Percentiles rank a stretch among this genome's conserved stretches.
phyloP scores from a whole-genome alignment of 2,888 invertebrate genomes.

The Gibbula magus region DNA sequence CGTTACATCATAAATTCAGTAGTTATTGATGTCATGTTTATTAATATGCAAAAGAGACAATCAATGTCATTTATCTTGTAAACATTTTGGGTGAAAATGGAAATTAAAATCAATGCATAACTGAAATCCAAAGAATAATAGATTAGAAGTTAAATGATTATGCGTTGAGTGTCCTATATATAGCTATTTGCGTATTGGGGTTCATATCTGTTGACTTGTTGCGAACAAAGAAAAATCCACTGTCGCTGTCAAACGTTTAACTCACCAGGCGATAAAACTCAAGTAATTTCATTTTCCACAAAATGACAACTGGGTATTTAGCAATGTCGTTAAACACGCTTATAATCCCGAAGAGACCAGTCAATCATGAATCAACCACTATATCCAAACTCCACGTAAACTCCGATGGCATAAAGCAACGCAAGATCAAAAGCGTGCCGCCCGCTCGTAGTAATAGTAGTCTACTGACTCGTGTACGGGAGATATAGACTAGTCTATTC shows the following conservation, averaged over 20 bases:
- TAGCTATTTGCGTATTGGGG: too few species aligned
- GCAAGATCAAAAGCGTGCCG: background rate
- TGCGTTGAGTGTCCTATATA: too few species aligned
- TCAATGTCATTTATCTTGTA: too few species aligned
- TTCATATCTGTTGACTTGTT: background rate
- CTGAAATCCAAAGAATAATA: too few species aligned
- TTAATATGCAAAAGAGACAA: too few species aligned
- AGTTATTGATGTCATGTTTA: too few species aligned
- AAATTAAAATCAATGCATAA: too few species aligned
- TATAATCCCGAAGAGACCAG: background rate
- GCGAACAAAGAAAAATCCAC: background rate
- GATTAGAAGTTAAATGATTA: too few species aligned
- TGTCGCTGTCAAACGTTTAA: background rate
- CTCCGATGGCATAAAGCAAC: background rate
- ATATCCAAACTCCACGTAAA: background rate
- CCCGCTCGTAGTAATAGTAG: constrained; percentile 8
- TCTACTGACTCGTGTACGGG: background rate
- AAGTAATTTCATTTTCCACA: background rate
- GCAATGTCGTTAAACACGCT: background rate
- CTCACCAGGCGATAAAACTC: background rate
- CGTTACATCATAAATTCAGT: too few species aligned
- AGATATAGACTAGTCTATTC: background rate
- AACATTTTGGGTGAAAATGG: too few species aligned
- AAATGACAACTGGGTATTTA: background rate
- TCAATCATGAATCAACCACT: background rate